These are phyloP conservation scores for Drosophila mulleri DNA, from an alignment of 2,888 invertebrate species.

Conservation along the genomic window DNA sequence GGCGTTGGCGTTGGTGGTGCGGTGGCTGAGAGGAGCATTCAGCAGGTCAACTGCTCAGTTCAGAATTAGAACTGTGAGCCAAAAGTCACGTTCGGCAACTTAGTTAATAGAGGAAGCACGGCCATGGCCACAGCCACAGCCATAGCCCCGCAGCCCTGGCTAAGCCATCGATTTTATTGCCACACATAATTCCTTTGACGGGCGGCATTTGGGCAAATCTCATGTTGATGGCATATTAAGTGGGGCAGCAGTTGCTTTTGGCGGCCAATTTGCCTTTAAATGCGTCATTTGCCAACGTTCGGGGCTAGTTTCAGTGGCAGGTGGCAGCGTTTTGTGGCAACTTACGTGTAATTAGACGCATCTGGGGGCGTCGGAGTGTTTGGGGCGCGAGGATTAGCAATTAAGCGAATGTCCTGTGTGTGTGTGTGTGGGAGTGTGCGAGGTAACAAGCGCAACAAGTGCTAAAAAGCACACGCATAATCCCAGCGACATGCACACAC, in stretches of 20 bases:
- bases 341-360: constrained; percentile 75
- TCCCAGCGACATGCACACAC: constrained; percentile 43
- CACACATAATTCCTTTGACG: constrained; percentile 73
- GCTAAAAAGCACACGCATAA: constrained; percentile 60
- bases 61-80: constrained; percentile 70
- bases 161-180: constrained; percentile 76
- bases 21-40: not conserved
- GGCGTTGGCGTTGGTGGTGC: not conserved
- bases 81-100: constrained; percentile 72
- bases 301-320: not conserved
- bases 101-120: constrained; percentile 66
- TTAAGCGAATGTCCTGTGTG: constrained; percentile 69
- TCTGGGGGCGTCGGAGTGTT: constrained; percentile 49
- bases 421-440: constrained; percentile 32
- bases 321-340: constrained; percentile 25
- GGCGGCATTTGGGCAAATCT: constrained; percentile 76
- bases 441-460: constrained; percentile 66
- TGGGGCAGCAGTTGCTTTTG: constrained; percentile 36
- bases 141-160: not conserved
- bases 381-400: constrained; percentile 72
- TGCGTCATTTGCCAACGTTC: constrained; percentile 49
- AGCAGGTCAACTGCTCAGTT: constrained; percentile 29
- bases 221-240: constrained; percentile 81
- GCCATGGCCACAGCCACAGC: constrained; percentile 3
- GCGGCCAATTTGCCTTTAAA: constrained; percentile 71